Evolutionary conservation across 92 coral and sea anemone genomes (phyloP), one percentile per base, ranked within the genome.

Genomic region (Parazoanthus atlanticus): DNA sequence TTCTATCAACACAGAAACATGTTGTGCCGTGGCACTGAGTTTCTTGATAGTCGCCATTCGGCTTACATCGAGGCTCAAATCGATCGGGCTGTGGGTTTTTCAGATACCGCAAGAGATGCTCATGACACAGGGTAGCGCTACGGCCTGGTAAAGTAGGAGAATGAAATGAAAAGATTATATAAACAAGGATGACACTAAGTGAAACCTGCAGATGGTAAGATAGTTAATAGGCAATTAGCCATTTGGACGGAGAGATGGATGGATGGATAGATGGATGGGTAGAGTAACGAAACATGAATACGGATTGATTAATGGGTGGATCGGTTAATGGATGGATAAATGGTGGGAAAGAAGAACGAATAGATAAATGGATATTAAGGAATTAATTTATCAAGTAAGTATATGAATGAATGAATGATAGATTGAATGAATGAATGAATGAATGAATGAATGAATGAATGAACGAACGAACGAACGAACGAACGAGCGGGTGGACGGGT

Each of bases 1-100:
- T 89, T 56, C 64, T 88, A 86, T 93, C 90, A 25, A 94, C 98
- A 88, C 98, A 94, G 88, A 93, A 94, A 71, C 98, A 94, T 54
- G 54, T 80, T 1, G 95, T 26, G 32, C 90, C 95, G 36, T 91
- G 92, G 32, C 98, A 94, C 82, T 94, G 98, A 32, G 89, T 79
- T 25, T 87, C 90, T n/a, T 88, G 86, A 84, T 85, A 94, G 58
- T 91, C 92, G 34, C 98, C 98, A 70, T 84, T 92, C 49, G 76
- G 89, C 40, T 92, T 90, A 78, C 98, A 94, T 71, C 90, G 91
- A 25, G 98, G 98, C 72, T 94, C 95, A 52, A 89, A 88, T 46
- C 85, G 92, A 75, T 90, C 89, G 25, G 88, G 91, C 86, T 66
- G 80, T 17, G 93, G 93, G 21, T 86, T 64, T 13, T 90, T 72